Conservation (phyloP, 2,888 invertebrate genomes). For the Parnassius mnemosyne region DNA sequence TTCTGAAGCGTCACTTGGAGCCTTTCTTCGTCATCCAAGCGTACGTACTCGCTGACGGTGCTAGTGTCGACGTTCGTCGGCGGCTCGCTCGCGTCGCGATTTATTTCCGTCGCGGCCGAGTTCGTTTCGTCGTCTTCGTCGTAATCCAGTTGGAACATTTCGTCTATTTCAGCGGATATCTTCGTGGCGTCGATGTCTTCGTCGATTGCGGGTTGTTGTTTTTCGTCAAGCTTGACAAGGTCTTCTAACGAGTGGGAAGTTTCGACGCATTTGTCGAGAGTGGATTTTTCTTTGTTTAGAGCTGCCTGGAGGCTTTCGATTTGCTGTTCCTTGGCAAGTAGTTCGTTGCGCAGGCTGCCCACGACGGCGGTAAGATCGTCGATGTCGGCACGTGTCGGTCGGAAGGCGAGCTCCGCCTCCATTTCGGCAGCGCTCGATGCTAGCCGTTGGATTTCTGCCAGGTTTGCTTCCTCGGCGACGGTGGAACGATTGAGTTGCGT, state of each 20-base stretch:
- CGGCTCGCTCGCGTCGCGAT: slow-evolving; percentile 38
- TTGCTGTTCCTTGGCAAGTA: slow-evolving; percentile 44
- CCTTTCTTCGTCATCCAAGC: slow-evolving; percentile 51
- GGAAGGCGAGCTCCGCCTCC: slow-evolving; percentile 80
- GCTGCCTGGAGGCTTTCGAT: slow-evolving; percentile 42
- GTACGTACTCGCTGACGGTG: slow-evolving; percentile 48
- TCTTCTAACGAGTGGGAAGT: slow-evolving; percentile 46
- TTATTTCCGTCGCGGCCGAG: slow-evolving; percentile 63
- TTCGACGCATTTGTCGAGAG: slow-evolving; percentile 37
- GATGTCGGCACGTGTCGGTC: slow-evolving; percentile 79
- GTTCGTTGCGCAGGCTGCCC: slow-evolving; percentile 50
- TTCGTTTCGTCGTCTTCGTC: slow-evolving; percentile 70
- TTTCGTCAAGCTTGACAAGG: slow-evolving; percentile 29
- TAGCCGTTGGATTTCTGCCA: slow-evolving; percentile 80
- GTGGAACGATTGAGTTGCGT: slow-evolving; percentile 65
- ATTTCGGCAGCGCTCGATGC: slow-evolving; percentile 71
- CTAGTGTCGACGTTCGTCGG: slow-evolving; percentile 22
- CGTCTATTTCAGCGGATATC: slow-evolving; percentile 71
- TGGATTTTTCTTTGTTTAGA: slow-evolving; percentile 36
- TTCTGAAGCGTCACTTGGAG: slow-evolving; percentile 62
- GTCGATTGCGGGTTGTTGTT: slow-evolving; percentile 29
- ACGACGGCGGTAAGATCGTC: slow-evolving; percentile 77
- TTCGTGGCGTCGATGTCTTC: slow-evolving; percentile 53
- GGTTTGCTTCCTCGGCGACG: slow-evolving; percentile 78
- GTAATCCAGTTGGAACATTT: slow-evolving; percentile 70